Percentiles rank a stretch among this genome's conserved stretches.
phyloP scores from a whole-genome alignment of 1,140 invertebrate genomes.

The Drosophila oshimai region DNA sequence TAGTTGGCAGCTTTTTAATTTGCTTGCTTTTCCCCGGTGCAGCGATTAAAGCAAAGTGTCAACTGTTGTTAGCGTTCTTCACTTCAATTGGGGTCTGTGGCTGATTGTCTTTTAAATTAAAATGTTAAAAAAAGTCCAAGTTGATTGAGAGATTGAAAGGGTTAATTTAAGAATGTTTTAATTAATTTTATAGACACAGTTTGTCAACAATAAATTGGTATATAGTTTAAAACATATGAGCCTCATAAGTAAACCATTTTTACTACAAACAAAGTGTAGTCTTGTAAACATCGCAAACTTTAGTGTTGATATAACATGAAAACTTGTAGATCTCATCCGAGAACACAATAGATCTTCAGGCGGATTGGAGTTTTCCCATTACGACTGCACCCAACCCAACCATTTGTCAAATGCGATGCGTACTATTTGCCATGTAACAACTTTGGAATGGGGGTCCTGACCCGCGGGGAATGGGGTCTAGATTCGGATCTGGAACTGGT shows the following conservation, averaged over 20 bases:
- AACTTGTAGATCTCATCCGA: not conserved
- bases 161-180: not conserved
- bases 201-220: too few species aligned
- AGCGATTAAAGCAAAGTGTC: constrained; percentile 54
- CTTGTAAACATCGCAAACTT: not conserved
- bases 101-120: constrained; percentile 27
- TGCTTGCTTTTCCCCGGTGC: constrained; percentile 3
- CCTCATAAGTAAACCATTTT: too few species aligned
- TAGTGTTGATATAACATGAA: not conserved
- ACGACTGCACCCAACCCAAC: not conserved
- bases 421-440: constrained; percentile 55
- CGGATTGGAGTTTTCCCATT: constrained; percentile 7
- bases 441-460: constrained; percentile 23
- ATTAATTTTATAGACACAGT: too few species aligned
- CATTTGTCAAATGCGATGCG: constrained; percentile 64
- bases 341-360: not conserved
- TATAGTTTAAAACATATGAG: too few species aligned
- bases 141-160: too few species aligned
- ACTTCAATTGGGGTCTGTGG: not conserved
- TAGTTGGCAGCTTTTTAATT: constrained; percentile 66
- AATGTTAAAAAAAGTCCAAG: not conserved
- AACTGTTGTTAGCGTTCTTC: constrained; percentile 27
- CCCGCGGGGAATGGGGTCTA: not conserved
- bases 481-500: not conserved
- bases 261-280: too few species aligned